A percentile compares a stretch with the other conserved stretches of the same genome.
phyloP scores from a whole-genome alignment of 2,797 vertebrate genomes.

The Scyliorhinus canicula region DNA sequence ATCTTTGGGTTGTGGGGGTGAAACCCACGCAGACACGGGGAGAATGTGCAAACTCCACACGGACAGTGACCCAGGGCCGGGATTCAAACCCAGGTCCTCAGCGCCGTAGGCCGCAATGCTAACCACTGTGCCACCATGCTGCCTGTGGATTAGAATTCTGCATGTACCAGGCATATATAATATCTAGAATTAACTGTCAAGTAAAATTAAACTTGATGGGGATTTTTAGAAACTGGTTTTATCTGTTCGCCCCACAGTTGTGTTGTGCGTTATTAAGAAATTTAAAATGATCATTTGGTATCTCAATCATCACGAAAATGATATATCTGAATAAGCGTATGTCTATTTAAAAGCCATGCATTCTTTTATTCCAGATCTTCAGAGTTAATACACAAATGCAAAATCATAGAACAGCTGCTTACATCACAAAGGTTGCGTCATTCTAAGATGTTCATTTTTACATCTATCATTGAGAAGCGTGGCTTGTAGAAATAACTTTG shows the following conservation, averaged over 20 bases:
- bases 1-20: too few relatives aligned
- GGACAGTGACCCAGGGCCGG: too few relatives aligned
- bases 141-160: not conserved
- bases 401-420: not conserved
- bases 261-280: not conserved
- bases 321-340: not conserved
- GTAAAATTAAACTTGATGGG: not conserved
- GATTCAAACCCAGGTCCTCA: too few relatives aligned
- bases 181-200: not conserved
- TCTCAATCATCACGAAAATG: not conserved
- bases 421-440: not conserved
- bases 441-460: conserved; percentile 22
- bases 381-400: not conserved
- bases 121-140: too few relatives aligned
- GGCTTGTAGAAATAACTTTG: conserved; percentile 2
- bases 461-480: conserved; percentile 11
- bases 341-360: not conserved
- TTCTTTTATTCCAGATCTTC: not conserved
- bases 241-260: not conserved
- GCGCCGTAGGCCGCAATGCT: too few relatives aligned
- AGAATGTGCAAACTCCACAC: too few relatives aligned
- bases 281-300: not conserved
- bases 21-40: too few relatives aligned
- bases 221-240: not conserved
- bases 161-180: not conserved